Percentiles rank a stretch among this genome's conserved stretches.
These are phyloP conservation scores for Agapornis canus DNA, from an alignment of 2,797 vertebrate species.

Conservation along the genomic window DNA sequence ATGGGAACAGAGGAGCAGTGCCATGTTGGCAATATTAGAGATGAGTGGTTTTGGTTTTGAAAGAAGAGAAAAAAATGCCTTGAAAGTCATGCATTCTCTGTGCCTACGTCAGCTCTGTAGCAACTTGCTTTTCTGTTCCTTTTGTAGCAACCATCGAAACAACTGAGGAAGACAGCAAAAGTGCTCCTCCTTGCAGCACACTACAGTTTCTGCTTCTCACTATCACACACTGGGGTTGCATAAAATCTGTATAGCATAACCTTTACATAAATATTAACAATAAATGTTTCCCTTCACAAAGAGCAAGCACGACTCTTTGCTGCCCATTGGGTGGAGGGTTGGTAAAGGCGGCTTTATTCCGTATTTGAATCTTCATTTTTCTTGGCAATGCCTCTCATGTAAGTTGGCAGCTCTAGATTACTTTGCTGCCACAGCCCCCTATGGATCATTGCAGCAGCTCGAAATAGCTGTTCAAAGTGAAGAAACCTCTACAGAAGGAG, in stretches of 20 bases:
- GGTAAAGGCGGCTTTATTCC: not conserved
- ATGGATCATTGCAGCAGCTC: conserved; percentile 10
- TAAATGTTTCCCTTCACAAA: not conserved
- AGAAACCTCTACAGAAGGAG: conserved; percentile 21
- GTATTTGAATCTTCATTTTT: conserved; percentile 3
- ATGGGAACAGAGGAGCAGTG: not conserved
- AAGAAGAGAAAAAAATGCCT: not conserved
- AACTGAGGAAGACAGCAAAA: not conserved
- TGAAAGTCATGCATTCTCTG: not conserved
- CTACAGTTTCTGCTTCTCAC: not conserved
- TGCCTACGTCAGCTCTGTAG: not conserved
- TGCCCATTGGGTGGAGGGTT: not conserved
- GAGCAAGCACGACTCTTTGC: fast-evolving
- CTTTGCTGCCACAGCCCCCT: conserved; percentile 35
- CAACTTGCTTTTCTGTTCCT: not conserved
- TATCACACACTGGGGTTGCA: not conserved
- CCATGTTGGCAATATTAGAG: not conserved
- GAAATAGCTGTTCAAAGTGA: conserved; percentile 30
- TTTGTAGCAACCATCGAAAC: not conserved
- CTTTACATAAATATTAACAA: not conserved
- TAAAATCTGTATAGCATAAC: not conserved
- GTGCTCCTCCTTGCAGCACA: not conserved
- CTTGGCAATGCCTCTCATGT: conserved; percentile 15
- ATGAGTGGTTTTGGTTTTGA: not conserved
- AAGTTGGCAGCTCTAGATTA: conserved; percentile 33